Base-by-base conservation (phyloP, 1,140 invertebrate species). In the Tetramorium parvispinum region DNA sequence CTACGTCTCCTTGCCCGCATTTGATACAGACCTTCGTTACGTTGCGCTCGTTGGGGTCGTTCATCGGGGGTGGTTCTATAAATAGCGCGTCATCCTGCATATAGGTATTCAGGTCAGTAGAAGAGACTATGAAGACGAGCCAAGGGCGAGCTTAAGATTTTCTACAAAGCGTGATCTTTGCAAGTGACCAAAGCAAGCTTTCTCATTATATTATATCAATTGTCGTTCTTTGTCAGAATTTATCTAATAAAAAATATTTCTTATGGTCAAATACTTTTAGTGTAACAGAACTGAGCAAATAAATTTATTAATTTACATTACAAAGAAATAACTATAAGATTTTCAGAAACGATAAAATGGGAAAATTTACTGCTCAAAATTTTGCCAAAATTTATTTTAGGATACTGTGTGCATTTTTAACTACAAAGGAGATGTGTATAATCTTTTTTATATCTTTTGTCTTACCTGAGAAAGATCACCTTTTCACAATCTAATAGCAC, bases 21-120 rank as follows among this genome's bases (percentile, higher is more conserved):
- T 87, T 88, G 63, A 65, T 65, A 46, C 49, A n/a, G 75, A 86
- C 73, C 76, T 91, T 91, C 68, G 87, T 92, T 78, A 65, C 78
- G 73, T 86, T 71, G 85, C 75, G 83, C 59, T 81, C 24, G 79
- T 71, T 68, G 87, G 73, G 92, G 92, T 94, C 92, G 90, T 94
- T 92, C 85, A 87, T 91, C 86, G 91, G 89, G 91, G 93, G 91
- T 92, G 90, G 88, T 92, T 93, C 91, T 94, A 94, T 92, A 92
- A 93, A 94, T 94, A 94, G 87, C 88, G 57, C 59, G 63, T 68
- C 87, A 63, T 68, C 83, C 86, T 89, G 63, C 93, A 91, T 90
- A 93, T 94, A 92, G 89, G 92, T 91, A 94, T 94, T 92, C 88
- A 90, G 92, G 94, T 94, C 92, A 94, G 71, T 90, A 88, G 81